These are phyloP conservation scores for Silurus aristotelis DNA, from an alignment of 2,797 vertebrate species.

Conservation along the genomic window DNA sequence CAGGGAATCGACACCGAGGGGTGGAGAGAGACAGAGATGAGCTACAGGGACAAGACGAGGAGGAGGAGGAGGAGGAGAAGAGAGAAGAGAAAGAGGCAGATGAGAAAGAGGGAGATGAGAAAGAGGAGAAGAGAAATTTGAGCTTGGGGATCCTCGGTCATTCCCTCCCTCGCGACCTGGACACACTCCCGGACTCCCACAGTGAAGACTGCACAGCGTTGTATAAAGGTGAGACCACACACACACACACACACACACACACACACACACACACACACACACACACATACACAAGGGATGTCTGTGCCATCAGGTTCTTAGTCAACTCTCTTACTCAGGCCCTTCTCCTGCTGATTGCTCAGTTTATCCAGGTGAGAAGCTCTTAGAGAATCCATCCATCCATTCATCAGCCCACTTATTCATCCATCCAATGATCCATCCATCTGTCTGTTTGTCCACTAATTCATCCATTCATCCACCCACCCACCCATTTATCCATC, in stretches of 20 bases:
- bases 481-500: no score
- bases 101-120: slow-evolving; percentile 73
- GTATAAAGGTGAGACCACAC: slow-evolving; percentile 79
- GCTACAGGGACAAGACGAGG: slow-evolving; percentile 43
- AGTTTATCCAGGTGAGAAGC: no score
- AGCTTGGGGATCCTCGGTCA: slow-evolving; percentile 81
- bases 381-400: no score
- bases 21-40: slow-evolving; percentile 55
- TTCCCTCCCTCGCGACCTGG: slow-evolving; percentile 71
- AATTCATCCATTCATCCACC: no score
- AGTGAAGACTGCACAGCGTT: slow-evolving; percentile 70
- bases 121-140: slow-evolving; percentile 86
- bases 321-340: no score
- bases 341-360: no score
- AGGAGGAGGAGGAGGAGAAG: slow-evolving; percentile 63
- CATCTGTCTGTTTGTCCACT: no score
- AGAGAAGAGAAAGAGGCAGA: slow-evolving; percentile 74
- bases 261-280: no score
- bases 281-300: no score
- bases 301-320: no score
- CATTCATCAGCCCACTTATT: no score
- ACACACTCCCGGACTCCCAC: slow-evolving; percentile 66
- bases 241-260: not conserved
- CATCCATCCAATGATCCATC: no score
- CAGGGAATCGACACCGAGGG: slow-evolving; percentile 70